Base-by-base conservation (phyloP, 2,797 vertebrate genomes). In the Acestrorhynchus altus region DNA sequence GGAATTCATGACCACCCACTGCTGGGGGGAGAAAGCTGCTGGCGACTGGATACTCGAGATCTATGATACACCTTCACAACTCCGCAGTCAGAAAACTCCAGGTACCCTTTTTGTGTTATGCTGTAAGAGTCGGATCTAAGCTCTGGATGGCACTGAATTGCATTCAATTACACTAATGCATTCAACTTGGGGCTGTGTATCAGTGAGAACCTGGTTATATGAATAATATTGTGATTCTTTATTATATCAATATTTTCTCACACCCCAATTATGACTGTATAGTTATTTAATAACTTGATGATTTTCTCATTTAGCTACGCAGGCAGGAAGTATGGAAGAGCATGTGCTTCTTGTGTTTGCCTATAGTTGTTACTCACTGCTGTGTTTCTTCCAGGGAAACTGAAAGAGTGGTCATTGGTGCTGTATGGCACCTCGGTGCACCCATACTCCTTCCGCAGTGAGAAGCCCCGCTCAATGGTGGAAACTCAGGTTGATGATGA, bases 1-100 rank as follows among this genome's bases (percentile, higher is more conserved):
- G 98, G 98, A 99, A 87, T 99, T 99, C 85, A 99, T 99, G 98
- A 99, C 98, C 79, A 99, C 98, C 82, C 98, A 99, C 84, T 99
- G 95, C 87, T 99, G 98, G 98, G 97, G 97, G 76, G 98, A 99
- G 91, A 97, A 97, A 89, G 96, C 97, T 26, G 93, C 95, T 26
- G 98, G 98, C 74, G 97, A 99, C 88, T 99, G 98, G 97, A 90
- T 98, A 85, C 94, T 99, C 78, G 97, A 99, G 92, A 98, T 99
- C 89, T 96, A 97, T 59, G 98, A 99, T 86, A 97, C 96, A 7
- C 98, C 97, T 12, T 99, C 97, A 80, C 98, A 99, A 51, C 92
- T 99, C 64, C 95, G 98, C 82, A 99, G 96, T 91, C 98, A 98
- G 91, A 99, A 99, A 91, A 96, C 97, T 76, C 97, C 98, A 87